Evolutionary conservation across 2,888 invertebrate species (phyloP).

Genomic region (Nephrotoma flavescens): DNA sequence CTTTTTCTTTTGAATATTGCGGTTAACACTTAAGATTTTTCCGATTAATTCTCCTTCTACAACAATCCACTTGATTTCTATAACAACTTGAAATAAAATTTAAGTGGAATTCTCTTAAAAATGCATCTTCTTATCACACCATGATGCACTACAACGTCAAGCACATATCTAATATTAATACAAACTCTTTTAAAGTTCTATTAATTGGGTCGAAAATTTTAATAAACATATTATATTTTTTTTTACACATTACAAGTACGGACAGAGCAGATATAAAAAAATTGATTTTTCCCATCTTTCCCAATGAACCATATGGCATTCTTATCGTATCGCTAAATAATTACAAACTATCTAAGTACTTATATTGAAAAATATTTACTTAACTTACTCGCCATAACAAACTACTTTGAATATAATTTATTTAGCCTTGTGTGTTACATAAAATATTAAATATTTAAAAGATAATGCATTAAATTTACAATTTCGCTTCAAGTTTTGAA

Average conservation of each 20-base stretch:
- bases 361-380: not conserved
- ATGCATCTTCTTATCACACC: not conserved
- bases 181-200: not conserved
- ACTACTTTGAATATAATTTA: not conserved
- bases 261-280: not conserved
- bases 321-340: not conserved
- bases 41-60: not conserved
- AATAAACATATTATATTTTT: not conserved
- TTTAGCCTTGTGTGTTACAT: not conserved
- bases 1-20: not conserved
- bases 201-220: not conserved
- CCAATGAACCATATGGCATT: not conserved
- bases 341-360: no score
- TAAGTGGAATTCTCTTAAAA: not conserved
- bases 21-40: not conserved
- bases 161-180: not conserved
- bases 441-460: not conserved
- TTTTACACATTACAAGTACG: not conserved
- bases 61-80: not conserved
- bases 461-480: not conserved
- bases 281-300: not conserved
- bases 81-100: not conserved
- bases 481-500: not conserved
- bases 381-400: no score
- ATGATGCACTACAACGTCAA: not conserved